These are phyloP conservation scores for Timema podura DNA, from an alignment of 2,888 invertebrate genomes.

Conservation along the genomic window DNA sequence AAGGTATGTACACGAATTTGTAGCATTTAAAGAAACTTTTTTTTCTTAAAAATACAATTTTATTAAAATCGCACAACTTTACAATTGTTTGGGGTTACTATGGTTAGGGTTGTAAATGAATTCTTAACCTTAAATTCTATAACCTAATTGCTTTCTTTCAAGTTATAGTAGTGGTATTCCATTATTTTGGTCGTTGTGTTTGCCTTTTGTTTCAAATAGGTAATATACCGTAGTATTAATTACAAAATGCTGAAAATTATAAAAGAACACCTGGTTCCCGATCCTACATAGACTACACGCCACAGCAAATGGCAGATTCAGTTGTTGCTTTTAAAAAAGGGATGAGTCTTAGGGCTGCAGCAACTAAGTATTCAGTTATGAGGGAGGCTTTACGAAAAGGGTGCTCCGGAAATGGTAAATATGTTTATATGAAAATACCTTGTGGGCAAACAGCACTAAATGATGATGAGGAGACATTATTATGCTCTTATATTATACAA, in stretches of 20 bases:
- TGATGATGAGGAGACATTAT: background rate
- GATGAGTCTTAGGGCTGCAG: background rate
- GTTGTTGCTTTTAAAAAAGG: background rate
- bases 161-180: background rate
- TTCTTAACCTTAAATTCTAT: background rate
- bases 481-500: conserved; percentile 6
- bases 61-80: background rate
- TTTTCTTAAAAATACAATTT: background rate
- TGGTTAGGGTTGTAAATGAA: background rate
- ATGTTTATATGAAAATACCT: background rate
- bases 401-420: background rate
- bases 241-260: conserved; percentile 1
- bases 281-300: background rate
- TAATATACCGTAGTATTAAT: background rate
- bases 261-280: background rate
- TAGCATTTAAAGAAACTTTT: background rate
- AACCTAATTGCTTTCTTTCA: background rate
- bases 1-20: background rate
- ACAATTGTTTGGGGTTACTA: background rate
- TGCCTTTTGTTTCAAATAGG: background rate
- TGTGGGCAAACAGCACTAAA: background rate
- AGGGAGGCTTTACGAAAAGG: background rate
- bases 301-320: background rate
- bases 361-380: background rate
- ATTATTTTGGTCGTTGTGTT: background rate